Base-by-base conservation (phyloP, 2,888 invertebrate genomes). In the Drosophila suboccidentalis region DNA sequence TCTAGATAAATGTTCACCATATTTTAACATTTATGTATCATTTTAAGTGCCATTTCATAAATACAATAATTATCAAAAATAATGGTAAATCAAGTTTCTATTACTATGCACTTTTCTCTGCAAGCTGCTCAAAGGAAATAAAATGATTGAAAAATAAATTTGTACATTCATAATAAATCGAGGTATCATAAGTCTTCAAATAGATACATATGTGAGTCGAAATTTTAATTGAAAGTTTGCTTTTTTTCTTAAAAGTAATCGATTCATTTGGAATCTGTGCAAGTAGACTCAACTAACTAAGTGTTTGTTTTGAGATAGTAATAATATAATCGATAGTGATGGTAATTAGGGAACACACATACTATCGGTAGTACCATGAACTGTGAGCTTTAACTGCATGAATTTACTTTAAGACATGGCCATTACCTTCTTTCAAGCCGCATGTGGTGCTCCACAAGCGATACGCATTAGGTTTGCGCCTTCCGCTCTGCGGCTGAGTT, bases 381-480 rank as follows among this genome's bases (percentile, higher is more conserved):
- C 22, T n/a, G 9, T 22, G 2, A 0, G 38, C 46, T 17, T 32
- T 17, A 50, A 54, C 51, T 57, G 36, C 11, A 29, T 26, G 8
- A 22, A 22, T 36, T 1, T 26, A 10, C 49, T 69, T 73, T 49
- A 72, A 59, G 68, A 39, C 43, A 46, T 54, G 50, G 53, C 75
- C 41, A 75, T 71, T 75, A 62, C 57, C 58, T 61, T 43, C 44
- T 55, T 43, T 36, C 44, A 53, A 80, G 69, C 82, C 78, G 67
- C 80, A 84, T 85, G 87, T 78, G 84, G 84, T 60, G 60, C 32
- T 39, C 68, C 57, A 19, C 63, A 61, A 67, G 62, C 64, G 69
- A 66, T 78, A 54, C 80, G 77, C 85, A 78, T 82, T 71, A 85
- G 60, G 75, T 39, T 49, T 63, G 54, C 64, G 67, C 55, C 64